Base-by-base conservation (phyloP, 1,140 invertebrate species). In the Lordiphosa mommai region DNA sequence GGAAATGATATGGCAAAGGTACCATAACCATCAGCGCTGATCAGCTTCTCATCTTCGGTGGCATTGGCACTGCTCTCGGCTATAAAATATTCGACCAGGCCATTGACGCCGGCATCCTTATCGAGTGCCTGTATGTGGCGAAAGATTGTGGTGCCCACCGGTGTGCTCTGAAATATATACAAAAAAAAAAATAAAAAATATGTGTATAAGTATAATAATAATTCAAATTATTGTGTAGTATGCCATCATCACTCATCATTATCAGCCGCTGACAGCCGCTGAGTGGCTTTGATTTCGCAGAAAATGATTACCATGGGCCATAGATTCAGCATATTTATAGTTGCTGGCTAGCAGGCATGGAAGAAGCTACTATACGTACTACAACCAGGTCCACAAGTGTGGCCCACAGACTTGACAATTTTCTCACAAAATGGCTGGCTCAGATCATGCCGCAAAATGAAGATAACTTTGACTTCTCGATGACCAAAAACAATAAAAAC, bases 141-240 rank as follows among this genome's bases (percentile, higher is more conserved):
- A 88, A 96, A 97, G 53, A 97, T 93, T 1, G 95, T 96, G 12
- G 95, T 94, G 13, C 95, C 96, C 34, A 97, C 92, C 16, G 96
- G 95, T 32, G 95, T 95, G 56, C 96, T 90, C 96, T 97, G 90
- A 10, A 90, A 91, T 72, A 64, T 44, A 48, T 27, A 79, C 65
- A 51, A 16, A 52, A 56, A n/a, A 56, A 41, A 30, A 40, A 29
- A 40, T 33, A 17, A 10, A 10, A 27, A 41, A 29, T 27, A 34
- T 32, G 16, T 23, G 38, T 10, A 16, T 44, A 53, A 44, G 29
- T 43, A 46, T 12, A 23, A 43, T 43, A 17, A 29, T 43, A 38
- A 38, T 43, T 29, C 27, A 13, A 29, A 23, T 23, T 27, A 43
- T 30, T 17, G 34, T 38, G 38, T 20, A 48, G 38, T 20, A 48